phyloP scores from a whole-genome alignment of 2,113 vertebrate genomes.

The human region GRCh38 chr1:66285001-66285500 shows the following conservation, averaged over 20 bases:
- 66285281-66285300: background rate
- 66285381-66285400: too few relatives aligned
- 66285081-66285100: background rate
- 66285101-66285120: background rate
- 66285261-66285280: background rate
- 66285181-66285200: background rate
- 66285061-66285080: background rate
- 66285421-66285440: too few relatives aligned
- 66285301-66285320: background rate
- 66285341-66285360: too few relatives aligned
- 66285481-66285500: too few relatives aligned
- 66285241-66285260: background rate
- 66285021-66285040: background rate
- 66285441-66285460: too few relatives aligned
- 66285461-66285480: too few relatives aligned
- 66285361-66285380: too few relatives aligned
- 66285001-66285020: background rate
- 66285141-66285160: background rate
- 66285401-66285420: too few relatives aligned
- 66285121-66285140: background rate
- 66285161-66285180: background rate
- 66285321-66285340: background rate
- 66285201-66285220: background rate
- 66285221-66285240: background rate
- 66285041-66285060: background rate